Percentiles rank a stretch among this genome's conserved stretches.
phyloP scores from a whole-genome alignment of 2,888 invertebrate genomes.

The Andrena flavipes region DNA sequence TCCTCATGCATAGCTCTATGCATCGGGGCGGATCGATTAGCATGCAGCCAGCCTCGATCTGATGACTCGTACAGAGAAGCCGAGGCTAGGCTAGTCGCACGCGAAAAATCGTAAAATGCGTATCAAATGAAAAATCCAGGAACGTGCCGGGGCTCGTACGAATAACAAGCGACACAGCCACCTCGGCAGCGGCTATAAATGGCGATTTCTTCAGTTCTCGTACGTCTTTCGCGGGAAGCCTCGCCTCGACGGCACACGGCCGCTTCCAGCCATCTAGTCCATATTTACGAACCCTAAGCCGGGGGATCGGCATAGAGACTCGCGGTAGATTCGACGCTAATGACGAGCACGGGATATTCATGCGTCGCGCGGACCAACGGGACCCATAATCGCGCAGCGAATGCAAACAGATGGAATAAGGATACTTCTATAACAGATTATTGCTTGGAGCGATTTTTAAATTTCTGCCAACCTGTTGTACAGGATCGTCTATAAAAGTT shows the following conservation, averaged over 20 bases:
- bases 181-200: conserved; percentile 68
- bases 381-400: conserved; percentile 15
- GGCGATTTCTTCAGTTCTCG: conserved; percentile 59
- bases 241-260: conserved; percentile 48
- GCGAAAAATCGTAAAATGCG: conserved; percentile 76
- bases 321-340: conserved; percentile 50
- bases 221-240: conserved; percentile 63
- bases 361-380: conserved; percentile 1
- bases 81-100: conserved; percentile 61
- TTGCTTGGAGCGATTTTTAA: too few relatives aligned
- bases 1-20: conserved; percentile 65
- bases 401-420: background rate
- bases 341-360: conserved; percentile 41
- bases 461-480: too few relatives aligned
- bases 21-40: conserved; percentile 69
- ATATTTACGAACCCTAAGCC: conserved; percentile 47
- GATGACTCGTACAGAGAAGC: conserved; percentile 70
- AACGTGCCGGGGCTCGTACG: conserved; percentile 73
- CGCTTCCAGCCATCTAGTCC: conserved; percentile 42
- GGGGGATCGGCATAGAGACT: conserved; percentile 27
- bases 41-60: conserved; percentile 79
- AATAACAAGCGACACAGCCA: conserved; percentile 74
- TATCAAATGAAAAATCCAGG: conserved; percentile 75
- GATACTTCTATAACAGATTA: background rate
- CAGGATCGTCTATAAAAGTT: too few relatives aligned